Evolutionary conservation across 2,113 vertebrate genomes (phyloP).

Genomic region (Malurus cyaneus): DNA sequence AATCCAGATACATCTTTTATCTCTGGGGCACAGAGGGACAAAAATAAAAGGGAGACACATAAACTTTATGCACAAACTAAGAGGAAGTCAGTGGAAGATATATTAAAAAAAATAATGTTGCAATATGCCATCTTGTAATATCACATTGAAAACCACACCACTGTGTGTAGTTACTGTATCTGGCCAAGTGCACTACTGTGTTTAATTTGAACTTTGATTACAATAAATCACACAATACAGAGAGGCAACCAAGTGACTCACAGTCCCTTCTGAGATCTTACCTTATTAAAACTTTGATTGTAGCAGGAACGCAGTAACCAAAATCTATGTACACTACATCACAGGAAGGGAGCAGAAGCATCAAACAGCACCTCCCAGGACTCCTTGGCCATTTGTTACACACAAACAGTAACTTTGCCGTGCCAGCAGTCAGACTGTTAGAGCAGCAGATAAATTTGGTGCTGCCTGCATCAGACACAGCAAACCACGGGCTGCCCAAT

Average conservation of each 20-base stretch:
- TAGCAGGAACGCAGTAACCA: neutral
- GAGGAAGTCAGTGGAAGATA: neutral
- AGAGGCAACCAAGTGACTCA: neutral
- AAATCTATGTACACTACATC: neutral
- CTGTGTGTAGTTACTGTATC: neutral
- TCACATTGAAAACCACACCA: neutral
- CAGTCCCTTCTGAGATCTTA: neutral
- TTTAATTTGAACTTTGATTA: conserved; percentile 25
- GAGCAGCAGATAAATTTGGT: conserved; percentile 63
- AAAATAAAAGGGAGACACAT: neutral
- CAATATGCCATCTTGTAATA: neutral
- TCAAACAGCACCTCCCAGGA: neutral
- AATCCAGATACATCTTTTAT: neutral
- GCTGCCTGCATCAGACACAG: conserved; percentile 16
- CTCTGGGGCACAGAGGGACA: neutral
- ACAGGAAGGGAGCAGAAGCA: conserved; percentile 1
- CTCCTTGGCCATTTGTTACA: conserved; percentile 35
- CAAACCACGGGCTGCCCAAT: conserved; percentile 53
- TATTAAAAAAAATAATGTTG: neutral
- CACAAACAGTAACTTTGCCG: neutral
- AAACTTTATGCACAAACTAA: neutral
- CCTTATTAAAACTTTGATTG: neutral
- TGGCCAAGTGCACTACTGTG: neutral
- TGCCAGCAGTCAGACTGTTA: conserved; percentile 50
- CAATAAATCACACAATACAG: neutral